Conservation (phyloP, 2,888 invertebrate genomes). For the Anticlea derivata region DNA sequence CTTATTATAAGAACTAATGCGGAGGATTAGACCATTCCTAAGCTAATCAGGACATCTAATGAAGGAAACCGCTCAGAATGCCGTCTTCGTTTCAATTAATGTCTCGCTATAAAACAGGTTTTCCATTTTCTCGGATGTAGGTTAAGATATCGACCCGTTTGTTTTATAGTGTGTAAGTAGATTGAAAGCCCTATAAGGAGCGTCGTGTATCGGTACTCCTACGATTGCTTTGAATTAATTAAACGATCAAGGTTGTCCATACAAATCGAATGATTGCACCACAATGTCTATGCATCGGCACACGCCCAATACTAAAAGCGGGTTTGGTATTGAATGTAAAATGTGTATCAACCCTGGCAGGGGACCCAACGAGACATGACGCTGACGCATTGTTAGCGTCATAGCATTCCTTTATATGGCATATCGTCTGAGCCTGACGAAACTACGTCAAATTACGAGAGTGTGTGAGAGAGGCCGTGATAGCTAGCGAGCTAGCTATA, state of each 20-base stretch:
- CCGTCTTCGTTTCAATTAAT: slow-evolving; percentile 27
- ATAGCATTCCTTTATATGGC: slow-evolving; percentile 10
- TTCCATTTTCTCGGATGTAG: slow-evolving; percentile 30
- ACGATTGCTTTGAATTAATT: slow-evolving; percentile 33
- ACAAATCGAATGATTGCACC: slow-evolving; percentile 5
- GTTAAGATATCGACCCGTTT: slow-evolving; percentile 1
- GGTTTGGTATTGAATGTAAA: too few relatives aligned
- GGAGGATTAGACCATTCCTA: too few relatives aligned
- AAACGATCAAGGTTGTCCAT: slow-evolving; percentile 32
- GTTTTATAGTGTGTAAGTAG: background rate
- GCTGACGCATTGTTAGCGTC: slow-evolving; percentile 13
- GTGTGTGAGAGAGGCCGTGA: too few relatives aligned
- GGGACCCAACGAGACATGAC: slow-evolving; percentile 22
- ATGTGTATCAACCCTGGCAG: too few relatives aligned
- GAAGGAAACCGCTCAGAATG: slow-evolving; percentile 28
- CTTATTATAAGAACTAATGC: too few relatives aligned
- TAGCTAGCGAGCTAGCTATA: too few relatives aligned
- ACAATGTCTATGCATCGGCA: too few relatives aligned
- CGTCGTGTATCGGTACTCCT: slow-evolving; percentile 25
- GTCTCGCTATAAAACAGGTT: slow-evolving; percentile 29
- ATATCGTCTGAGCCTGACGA: slow-evolving; percentile 19
- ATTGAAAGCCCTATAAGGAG: slow-evolving; percentile 23
- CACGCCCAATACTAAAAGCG: too few relatives aligned
- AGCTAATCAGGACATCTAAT: slow-evolving; percentile 12
- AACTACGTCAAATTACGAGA: slow-evolving; percentile 16